Percentiles rank a stretch among this genome's conserved stretches.
Evolutionary conservation across 2,888 invertebrate species (phyloP).

Genomic region (Lasioglossum oenotherae): DNA sequence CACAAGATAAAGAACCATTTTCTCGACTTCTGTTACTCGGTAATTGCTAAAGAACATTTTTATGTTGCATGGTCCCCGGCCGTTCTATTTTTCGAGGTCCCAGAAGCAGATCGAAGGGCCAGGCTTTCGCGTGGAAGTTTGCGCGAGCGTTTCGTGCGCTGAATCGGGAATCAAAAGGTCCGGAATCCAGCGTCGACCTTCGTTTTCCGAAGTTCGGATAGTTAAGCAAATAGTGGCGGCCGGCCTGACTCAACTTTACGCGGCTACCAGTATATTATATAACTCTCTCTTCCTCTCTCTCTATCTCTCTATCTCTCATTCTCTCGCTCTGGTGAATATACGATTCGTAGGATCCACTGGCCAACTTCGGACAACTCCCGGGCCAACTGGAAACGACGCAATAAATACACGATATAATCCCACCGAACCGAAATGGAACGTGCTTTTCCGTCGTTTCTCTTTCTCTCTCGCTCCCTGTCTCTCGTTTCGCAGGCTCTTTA

Average conservation of each 20-base stretch:
- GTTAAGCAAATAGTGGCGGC: background rate
- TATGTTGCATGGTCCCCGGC: too few relatives aligned
- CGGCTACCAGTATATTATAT: background rate
- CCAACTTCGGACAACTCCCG: conserved; percentile 18
- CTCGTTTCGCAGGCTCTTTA: conserved; percentile 46
- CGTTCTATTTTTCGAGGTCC: background rate
- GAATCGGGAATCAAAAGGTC: background rate
- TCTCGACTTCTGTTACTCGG: too few relatives aligned
- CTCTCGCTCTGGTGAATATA: conserved; percentile 1
- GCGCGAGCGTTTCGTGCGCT: background rate
- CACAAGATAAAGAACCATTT: too few relatives aligned
- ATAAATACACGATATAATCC: conserved; percentile 48
- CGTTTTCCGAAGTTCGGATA: conserved; percentile 7
- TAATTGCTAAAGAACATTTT: too few relatives aligned
- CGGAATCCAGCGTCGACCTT: conserved; percentile 15
- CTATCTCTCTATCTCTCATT: background rate
- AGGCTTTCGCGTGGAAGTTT: background rate
- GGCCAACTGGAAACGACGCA: conserved; percentile 1
- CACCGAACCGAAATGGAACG: conserved; percentile 33
- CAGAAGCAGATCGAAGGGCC: background rate
- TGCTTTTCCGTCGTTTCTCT: background rate
- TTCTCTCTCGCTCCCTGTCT: background rate
- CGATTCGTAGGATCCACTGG: conserved; percentile 14
- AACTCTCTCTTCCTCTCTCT: background rate
- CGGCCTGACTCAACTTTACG: background rate